Base-by-base conservation (phyloP, 2,888 invertebrate species). In the Dendrolimus pini region DNA sequence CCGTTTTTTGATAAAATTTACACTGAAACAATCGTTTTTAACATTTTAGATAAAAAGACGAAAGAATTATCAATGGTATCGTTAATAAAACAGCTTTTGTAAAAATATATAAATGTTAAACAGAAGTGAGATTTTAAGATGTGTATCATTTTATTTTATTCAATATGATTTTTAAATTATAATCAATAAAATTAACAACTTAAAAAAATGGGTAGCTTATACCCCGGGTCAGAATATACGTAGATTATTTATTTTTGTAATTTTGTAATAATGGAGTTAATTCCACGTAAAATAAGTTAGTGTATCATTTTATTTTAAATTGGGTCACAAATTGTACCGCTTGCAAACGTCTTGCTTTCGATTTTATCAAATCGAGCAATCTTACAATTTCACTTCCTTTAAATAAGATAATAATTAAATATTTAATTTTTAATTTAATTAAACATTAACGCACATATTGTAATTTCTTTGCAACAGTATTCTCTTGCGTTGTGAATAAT, bases 401-500 rank as follows among this genome's bases (percentile, higher is more conserved):
- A 47, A 47, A 10, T 47, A 47, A 47, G 47, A 47, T 47, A 47
- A 47, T 47, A 47, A 12, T 41, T 13, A 14, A 13, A 47, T 55
- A 12, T 55, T 55, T 55, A 47, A 9, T 47, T 47, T 47, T 47
- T 47, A 47, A 13, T 47, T 7, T 47, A 47, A 13, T 55, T 54
- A 9, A 7, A 42, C 13, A n/a, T 14, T 14, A 14, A 30, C 41
- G 14, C 13, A 14, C 12, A 55, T 55, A 41, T n/a, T 7, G 1
- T 1, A 55, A 41, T 41, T 9, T 41, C 0, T 7, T 41, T 41
- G 41, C 14, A 41, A 55, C 55, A 55, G 55, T 55, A 55, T 55
- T 55, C 12, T 55, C 13, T 42, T 55, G 47, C 12, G 55, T 55
- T 55, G 55, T 55, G 47, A 55, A 47, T 47, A 47, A 47, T 47